Evolutionary conservation across 2,797 vertebrate genomes (phyloP).

Genomic region (Meriones psammophilus): DNA sequence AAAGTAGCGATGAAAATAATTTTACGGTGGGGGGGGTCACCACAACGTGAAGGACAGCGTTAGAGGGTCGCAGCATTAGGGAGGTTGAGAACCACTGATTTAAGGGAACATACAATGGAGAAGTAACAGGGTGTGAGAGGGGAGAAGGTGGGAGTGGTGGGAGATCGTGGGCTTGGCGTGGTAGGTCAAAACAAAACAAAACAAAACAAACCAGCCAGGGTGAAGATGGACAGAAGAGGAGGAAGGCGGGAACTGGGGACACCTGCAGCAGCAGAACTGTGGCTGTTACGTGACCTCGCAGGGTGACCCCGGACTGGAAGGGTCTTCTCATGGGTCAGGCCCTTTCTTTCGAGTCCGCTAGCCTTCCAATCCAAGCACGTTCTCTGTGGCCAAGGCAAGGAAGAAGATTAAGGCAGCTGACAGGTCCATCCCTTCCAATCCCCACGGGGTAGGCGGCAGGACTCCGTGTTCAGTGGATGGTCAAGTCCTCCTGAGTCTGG

Average conservation of each 20-base stretch:
- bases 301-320: not conserved
- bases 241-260: not conserved
- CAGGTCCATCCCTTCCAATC: no score
- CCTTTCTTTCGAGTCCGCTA: not conserved
- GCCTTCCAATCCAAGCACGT: no score
- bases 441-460: not conserved
- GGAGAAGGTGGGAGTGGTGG: no score
- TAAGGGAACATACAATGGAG: not conserved
- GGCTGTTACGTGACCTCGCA: no score
- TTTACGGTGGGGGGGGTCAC: not conserved
- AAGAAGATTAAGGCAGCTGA: not conserved
- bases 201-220: no score
- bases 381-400: not conserved
- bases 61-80: not conserved
- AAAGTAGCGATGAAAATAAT: not conserved
- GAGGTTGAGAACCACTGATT: not conserved
- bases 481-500: not conserved
- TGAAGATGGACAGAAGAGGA: not conserved
- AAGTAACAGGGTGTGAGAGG: not conserved
- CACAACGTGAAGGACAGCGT: no score
- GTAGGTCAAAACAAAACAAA: not conserved
- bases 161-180: rapidly evolving
- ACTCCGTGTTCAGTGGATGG: not conserved
- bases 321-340: not conserved
- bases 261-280: rapidly evolving